Evolutionary conservation across 2,113 vertebrate species (phyloP).

Genomic region (Neodon shergylaensis): DNA sequence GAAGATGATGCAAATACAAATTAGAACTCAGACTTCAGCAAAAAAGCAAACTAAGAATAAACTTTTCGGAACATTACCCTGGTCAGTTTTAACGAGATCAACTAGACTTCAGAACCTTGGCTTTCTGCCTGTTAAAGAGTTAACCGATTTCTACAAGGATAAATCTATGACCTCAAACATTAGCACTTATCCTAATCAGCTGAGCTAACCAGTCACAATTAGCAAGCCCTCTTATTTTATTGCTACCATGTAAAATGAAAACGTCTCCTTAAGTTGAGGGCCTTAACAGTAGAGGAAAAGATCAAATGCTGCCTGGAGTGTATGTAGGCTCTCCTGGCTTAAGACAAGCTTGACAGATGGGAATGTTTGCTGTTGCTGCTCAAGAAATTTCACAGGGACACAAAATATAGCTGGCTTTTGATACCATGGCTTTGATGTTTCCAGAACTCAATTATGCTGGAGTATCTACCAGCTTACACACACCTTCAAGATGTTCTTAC

Average conservation of each 20-base stretch:
- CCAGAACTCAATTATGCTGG: constrained; percentile 58
- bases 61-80: constrained; percentile 60
- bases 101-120: constrained; percentile 52
- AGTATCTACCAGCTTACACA: constrained; percentile 56
- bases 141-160: constrained; percentile 67
- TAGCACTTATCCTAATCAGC: constrained; percentile 23
- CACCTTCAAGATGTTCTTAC: constrained; percentile 60
- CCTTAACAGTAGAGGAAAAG: constrained; percentile 24
- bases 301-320: constrained; percentile 49
- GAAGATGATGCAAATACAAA: constrained; percentile 45
- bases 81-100: constrained; percentile 53
- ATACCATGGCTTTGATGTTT: constrained; percentile 71
- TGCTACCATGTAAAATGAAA: constrained; percentile 53
- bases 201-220: constrained; percentile 26
- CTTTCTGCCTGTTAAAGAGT: constrained; percentile 50
- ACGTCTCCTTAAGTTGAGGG: not conserved
- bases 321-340: constrained; percentile 48
- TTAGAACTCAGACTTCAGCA: constrained; percentile 31
- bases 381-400: constrained; percentile 72
- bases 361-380: constrained; percentile 62
- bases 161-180: constrained; percentile 62
- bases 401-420: constrained; percentile 70
- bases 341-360: constrained; percentile 59
- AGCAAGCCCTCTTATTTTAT: constrained; percentile 35
- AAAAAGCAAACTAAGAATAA: constrained; percentile 39